These are phyloP conservation scores for Cataglyphis livida DNA, from an alignment of 2,888 invertebrate genomes.

Conservation along the genomic window DNA sequence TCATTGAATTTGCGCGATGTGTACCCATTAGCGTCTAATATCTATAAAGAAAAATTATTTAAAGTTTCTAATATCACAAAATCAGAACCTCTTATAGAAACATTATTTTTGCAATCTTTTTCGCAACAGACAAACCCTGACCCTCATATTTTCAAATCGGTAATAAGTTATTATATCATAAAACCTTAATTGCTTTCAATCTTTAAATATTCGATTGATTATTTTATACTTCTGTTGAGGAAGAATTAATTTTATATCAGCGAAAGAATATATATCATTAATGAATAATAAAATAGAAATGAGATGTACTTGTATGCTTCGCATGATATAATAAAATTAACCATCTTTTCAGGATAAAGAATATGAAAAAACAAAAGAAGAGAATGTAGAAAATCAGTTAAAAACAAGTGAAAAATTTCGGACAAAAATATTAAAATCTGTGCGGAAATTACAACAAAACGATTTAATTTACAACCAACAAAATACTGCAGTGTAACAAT, in stretches of 20 bases:
- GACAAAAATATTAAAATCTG: not conserved
- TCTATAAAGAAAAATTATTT: slow-evolving; percentile 58
- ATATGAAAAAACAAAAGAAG: not conserved
- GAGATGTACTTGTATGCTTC: not conserved
- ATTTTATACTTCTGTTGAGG: not conserved
- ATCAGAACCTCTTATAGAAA: slow-evolving; percentile 45
- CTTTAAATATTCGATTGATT: slow-evolving; percentile 6
- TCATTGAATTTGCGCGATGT: slow-evolving; percentile 75
- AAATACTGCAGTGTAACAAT: slow-evolving; percentile 30
- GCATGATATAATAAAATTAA: not conserved
- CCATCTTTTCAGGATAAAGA: slow-evolving; percentile 11
- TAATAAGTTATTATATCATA: slow-evolving; percentile 31
- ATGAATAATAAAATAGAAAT: not conserved
- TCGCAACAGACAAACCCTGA: slow-evolving; percentile 48
- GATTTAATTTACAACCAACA: slow-evolving; percentile 1
- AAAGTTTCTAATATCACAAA: not conserved
- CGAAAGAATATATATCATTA: not conserved
- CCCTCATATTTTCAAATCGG: slow-evolving; percentile 52
- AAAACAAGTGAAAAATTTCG: not conserved
- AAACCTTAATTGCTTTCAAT: not conserved
- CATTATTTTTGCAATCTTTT: slow-evolving; percentile 23
- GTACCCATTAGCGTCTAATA: slow-evolving; percentile 49
- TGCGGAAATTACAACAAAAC: slow-evolving; percentile 5
- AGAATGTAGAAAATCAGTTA: not conserved
- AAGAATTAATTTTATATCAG: not conserved